phyloP scores from a whole-genome alignment of 2,888 invertebrate genomes.

The Drosophila emarginata region DNA sequence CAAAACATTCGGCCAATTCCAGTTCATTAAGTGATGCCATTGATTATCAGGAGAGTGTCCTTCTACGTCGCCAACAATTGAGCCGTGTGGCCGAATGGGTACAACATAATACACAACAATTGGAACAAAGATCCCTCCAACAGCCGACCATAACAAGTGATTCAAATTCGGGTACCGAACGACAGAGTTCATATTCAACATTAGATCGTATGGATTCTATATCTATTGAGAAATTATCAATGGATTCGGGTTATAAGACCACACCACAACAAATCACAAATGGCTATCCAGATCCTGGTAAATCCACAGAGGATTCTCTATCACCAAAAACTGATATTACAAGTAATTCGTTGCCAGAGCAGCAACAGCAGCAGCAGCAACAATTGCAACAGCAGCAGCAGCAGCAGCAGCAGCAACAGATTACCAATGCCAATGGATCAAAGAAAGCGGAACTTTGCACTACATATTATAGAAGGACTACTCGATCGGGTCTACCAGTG shows the following conservation, averaged over 20 bases:
- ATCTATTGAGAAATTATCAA: constrained; percentile 80
- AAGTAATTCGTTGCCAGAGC: constrained; percentile 60
- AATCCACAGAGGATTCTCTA: constrained; percentile 77
- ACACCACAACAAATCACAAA: constrained; percentile 77
- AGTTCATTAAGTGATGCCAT: constrained; percentile 80
- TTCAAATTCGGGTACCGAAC: constrained; percentile 69
- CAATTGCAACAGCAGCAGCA: background rate
- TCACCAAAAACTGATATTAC: constrained; percentile 77
- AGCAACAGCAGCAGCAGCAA: background rate
- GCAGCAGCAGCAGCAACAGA: background rate
- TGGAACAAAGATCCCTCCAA: constrained; percentile 72
- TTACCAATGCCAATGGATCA: constrained; percentile 9
- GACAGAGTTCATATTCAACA: constrained; percentile 75
- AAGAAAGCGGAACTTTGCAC: constrained; percentile 66
- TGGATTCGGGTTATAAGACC: constrained; percentile 81
- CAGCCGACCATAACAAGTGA: constrained; percentile 57
- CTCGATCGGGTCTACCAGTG: constrained; percentile 76
- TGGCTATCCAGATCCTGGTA: constrained; percentile 67
- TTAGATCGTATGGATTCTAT: constrained; percentile 79
- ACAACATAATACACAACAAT: constrained; percentile 85
- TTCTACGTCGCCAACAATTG: constrained; percentile 86
- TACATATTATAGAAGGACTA: constrained; percentile 78
- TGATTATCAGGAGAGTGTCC: constrained; percentile 82
- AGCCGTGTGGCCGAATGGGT: constrained; percentile 91
- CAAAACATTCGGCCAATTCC: constrained; percentile 79